Conservation (phyloP, 2,797 vertebrate genomes). For the Pipistrellus pygmaeus region DNA sequence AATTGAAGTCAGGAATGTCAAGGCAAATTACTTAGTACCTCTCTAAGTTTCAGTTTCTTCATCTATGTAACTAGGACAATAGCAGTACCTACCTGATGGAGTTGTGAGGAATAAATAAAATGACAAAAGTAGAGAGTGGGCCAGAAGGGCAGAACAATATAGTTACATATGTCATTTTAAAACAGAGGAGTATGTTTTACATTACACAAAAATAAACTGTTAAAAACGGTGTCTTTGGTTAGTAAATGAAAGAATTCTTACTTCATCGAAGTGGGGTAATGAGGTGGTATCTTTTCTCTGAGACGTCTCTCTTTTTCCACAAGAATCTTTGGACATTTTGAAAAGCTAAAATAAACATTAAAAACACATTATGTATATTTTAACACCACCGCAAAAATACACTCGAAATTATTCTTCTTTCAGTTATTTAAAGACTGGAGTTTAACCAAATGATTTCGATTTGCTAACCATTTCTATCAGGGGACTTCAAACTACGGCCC, state of each 20-base stretch:
- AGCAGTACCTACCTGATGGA: background rate
- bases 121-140: background rate
- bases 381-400: background rate
- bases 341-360: conserved; percentile 68
- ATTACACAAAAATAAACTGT: conserved; percentile 26
- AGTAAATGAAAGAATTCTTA: conserved; percentile 82
- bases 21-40: background rate
- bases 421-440: background rate
- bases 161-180: conserved; percentile 18
- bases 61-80: background rate
- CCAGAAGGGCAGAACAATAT: background rate
- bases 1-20: background rate
- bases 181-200: background rate
- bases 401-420: conserved; percentile 20
- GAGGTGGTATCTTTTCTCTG: conserved; percentile 80
- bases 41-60: background rate
- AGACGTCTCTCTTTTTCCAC: conserved; percentile 82
- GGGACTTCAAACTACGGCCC: too few relatives aligned
- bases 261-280: conserved; percentile 86
- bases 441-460: conserved; percentile 58
- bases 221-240: background rate
- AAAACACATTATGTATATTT: conserved; percentile 21
- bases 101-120: conserved; percentile 49
- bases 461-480: conserved; percentile 22
- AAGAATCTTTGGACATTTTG: conserved; percentile 89